Base-by-base conservation (phyloP, 2,797 vertebrate genomes). In the Manis javanica region DNA sequence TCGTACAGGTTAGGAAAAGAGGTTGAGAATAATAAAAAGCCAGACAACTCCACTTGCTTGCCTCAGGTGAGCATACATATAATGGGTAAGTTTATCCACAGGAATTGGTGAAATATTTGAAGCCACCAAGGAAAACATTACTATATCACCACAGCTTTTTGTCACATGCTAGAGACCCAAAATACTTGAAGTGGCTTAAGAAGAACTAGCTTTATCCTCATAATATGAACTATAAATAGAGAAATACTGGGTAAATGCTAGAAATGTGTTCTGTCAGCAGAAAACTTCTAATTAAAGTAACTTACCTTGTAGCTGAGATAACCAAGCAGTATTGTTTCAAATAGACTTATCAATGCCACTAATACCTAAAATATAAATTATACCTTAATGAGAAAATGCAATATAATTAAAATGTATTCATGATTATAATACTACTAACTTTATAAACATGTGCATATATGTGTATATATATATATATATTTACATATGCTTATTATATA, bases 291-390 rank as follows among this genome's bases (percentile, higher is more conserved):
- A 87, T 63, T 72, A 83, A 94, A 96, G 94, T 7, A 77, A 95
- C 98, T 98, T 98, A 99, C 99, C 99, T 99, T 99, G 96, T 99
- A 99, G 97, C 99, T 99, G 95, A 99, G 98, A 98, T 99, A 99
- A 97, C 98, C 99, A 96, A 99, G 98, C 51, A 99, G 97, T 29
- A 99, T 98, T 84, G 99, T 99, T 98, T 99, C 99, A 97, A 98
- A 98, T 63, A 99, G 98, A 98, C 99, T 99, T 98, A 99, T 99
- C 96, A 99, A 95, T 71, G 99, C 99, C 98, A 99, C 99, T 89
- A 98, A 98, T 82, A 99, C 98, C 99, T 99, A 97, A 96, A 98
- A 91, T 89, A 90, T 19, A 97, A 94, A 92, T 95, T 49, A 84
- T 37, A 96, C 63, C 61, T 63, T 93, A 0, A 18, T 79, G 29